phyloP scores from a whole-genome alignment of 2,888 invertebrate species.

The Chrysolina americana region DNA sequence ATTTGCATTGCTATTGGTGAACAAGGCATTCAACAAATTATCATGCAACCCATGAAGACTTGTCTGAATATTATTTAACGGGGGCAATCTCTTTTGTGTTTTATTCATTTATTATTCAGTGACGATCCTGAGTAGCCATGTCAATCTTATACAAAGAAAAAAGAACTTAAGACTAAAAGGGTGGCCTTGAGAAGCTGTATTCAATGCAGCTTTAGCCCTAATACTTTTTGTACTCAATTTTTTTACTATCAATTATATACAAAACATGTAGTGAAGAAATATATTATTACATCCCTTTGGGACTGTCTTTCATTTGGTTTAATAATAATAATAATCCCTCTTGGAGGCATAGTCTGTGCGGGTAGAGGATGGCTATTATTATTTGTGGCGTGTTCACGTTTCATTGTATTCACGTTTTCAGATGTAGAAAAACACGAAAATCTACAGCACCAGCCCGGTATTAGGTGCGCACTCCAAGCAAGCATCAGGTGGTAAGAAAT shows the following conservation, averaged over 20 bases:
- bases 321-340: too few relatives aligned
- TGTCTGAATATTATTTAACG: not conserved
- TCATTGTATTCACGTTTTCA: too few relatives aligned
- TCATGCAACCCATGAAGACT: not conserved
- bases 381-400: too few relatives aligned
- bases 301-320: not conserved
- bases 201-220: constrained; percentile 68
- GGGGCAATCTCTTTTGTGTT: not conserved
- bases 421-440: too few relatives aligned
- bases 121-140: constrained; percentile 29
- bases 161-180: constrained; percentile 61
- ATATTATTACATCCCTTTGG: constrained; percentile 55
- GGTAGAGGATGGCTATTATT: too few relatives aligned
- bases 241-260: constrained; percentile 62
- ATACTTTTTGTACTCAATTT: constrained; percentile 58
- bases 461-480: too few relatives aligned
- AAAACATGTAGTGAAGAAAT: constrained; percentile 61
- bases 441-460: too few relatives aligned
- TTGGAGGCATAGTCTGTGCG: too few relatives aligned
- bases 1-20: not conserved
- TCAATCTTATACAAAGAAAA: constrained; percentile 47
- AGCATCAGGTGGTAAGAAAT: too few relatives aligned
- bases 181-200: constrained; percentile 68
- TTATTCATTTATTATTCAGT: constrained; percentile 7
- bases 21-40: not conserved